These are phyloP conservation scores for Ellobium chinense DNA, from an alignment of 2,888 invertebrate species.

Conservation along the genomic window DNA sequence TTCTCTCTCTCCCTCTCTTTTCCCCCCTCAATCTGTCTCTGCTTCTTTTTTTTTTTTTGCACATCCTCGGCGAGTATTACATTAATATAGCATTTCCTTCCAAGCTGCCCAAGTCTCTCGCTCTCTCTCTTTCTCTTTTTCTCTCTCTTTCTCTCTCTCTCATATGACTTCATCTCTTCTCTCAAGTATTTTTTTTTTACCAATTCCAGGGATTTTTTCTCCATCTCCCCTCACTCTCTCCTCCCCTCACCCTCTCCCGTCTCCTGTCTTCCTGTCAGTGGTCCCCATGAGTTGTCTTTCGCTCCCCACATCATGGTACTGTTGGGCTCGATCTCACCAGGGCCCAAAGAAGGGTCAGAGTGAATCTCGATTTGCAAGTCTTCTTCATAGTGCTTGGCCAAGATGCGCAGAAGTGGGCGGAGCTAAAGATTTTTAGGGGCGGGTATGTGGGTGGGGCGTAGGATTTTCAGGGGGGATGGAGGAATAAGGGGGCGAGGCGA, in stretches of 20 bases:
- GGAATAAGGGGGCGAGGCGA: too few relatives aligned
- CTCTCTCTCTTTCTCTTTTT: not conserved
- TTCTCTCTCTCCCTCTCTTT: too few relatives aligned
- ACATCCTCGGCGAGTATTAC: not conserved
- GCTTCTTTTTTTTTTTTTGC: not conserved
- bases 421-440: not conserved
- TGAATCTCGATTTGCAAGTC: not conserved
- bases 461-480: too few relatives aligned
- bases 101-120: not conserved
- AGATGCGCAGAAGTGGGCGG: not conserved
- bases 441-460: too few relatives aligned
- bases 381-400: constrained; percentile 5
- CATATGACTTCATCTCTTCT: not conserved
- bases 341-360: not conserved
- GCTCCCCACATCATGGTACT: too few relatives aligned
- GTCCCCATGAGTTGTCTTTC: not conserved
- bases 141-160: not conserved
- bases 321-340: not conserved
- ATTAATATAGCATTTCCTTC: not conserved
- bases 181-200: not conserved
- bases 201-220: not conserved
- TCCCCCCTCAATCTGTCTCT: not conserved
- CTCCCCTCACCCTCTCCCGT: constrained; percentile 10
- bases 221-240: constrained; percentile 8
- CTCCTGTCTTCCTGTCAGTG: not conserved